phyloP scores from a whole-genome alignment of 64 coral and sea anemone species.

The Acropora yongei region DNA sequence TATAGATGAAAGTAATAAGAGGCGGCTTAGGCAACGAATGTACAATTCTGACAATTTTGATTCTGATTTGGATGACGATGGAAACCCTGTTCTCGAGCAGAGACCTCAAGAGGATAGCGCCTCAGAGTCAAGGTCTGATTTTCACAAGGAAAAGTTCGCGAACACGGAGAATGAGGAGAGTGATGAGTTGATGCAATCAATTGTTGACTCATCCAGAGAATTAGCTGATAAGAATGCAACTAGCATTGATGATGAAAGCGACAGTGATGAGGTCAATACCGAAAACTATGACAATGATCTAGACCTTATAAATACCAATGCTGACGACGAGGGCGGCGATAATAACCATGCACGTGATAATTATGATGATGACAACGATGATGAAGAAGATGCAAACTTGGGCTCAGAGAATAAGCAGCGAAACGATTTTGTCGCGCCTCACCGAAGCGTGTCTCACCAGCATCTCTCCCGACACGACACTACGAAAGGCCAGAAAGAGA shows the following conservation, averaged over 20 bases:
- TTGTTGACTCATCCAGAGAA: constrained; percentile 2
- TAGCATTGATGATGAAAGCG: neutral
- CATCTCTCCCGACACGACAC: neutral
- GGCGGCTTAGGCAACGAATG: neutral
- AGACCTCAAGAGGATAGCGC: neutral
- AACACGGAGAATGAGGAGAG: constrained; percentile 6
- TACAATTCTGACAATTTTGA: neutral
- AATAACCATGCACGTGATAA: neutral
- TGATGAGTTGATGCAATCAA: constrained; percentile 5
- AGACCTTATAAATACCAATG: neutral
- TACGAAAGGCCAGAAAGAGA: neutral
- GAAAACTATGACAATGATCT: neutral
- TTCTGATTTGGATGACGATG: neutral
- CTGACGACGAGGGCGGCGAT: neutral
- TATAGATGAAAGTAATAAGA: neutral
- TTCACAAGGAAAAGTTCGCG: neutral
- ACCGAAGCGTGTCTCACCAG: neutral
- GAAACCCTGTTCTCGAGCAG: neutral
- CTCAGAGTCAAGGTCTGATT: neutral
- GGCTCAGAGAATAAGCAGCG: neutral
- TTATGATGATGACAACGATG: too few species aligned
- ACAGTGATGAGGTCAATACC: neutral
- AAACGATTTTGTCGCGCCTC: constrained; percentile 19
- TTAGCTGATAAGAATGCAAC: neutral
- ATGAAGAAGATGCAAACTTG: neutral